Conservation (phyloP, 2,888 invertebrate species). For the Seira musarum region DNA sequence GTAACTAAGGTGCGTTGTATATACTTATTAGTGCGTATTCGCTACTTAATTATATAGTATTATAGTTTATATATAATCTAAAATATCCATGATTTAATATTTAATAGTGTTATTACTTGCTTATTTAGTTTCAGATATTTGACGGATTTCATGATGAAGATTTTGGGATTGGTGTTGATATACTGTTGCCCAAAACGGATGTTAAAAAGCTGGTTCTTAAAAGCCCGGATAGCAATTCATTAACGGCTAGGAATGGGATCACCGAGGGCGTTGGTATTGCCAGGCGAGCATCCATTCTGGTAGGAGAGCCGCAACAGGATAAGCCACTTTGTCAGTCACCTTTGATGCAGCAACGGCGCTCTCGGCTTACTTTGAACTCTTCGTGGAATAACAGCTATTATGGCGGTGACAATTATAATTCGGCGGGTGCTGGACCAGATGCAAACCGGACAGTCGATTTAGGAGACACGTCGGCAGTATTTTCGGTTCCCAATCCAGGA, state of each 20-base stretch:
- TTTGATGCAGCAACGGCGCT: slow-evolving; percentile 5
- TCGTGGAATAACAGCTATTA: slow-evolving; percentile 24
- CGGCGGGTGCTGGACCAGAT: background rate
- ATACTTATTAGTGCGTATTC: no score
- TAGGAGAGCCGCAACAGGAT: background rate
- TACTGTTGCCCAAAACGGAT: slow-evolving; percentile 64
- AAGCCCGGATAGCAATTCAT: slow-evolving; percentile 20
- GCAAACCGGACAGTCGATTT: background rate
- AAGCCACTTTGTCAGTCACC: slow-evolving; percentile 5
- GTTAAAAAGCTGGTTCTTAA: slow-evolving; percentile 67
- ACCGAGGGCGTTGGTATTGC: slow-evolving; percentile 22
- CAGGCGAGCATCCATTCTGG: slow-evolving; percentile 5
- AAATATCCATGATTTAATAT: no score
- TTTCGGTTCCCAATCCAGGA: no score
- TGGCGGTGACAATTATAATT: no score
- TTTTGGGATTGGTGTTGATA: slow-evolving; percentile 70
- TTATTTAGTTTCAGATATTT: slow-evolving; percentile 84
- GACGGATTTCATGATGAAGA: slow-evolving; percentile 90
- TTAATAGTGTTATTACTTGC: no score
- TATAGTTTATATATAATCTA: no score
- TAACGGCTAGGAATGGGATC: background rate
- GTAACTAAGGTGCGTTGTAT: slow-evolving; percentile 62
- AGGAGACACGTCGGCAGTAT: background rate
- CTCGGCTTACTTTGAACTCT: slow-evolving; percentile 26
- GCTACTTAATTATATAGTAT: no score